These are phyloP conservation scores for Seira musarum DNA, from an alignment of 2,888 invertebrate genomes.

Conservation along the genomic window DNA sequence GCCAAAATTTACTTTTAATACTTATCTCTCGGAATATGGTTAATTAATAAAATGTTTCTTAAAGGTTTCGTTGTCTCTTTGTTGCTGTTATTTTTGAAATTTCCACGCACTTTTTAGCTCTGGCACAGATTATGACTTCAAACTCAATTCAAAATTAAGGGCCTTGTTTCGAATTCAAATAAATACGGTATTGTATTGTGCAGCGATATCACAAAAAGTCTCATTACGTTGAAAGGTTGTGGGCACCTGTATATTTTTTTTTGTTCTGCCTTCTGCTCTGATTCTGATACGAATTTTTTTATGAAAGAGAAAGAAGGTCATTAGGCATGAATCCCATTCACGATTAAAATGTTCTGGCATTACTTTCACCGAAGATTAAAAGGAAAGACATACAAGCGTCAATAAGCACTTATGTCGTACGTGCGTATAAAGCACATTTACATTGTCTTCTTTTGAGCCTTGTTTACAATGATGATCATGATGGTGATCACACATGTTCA, in stretches of 20 bases:
- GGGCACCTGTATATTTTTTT: background rate
- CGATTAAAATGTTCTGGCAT: background rate
- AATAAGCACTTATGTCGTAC: background rate
- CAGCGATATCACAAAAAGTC: background rate
- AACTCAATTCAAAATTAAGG: too few relatives aligned
- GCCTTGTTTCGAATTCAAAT: too few relatives aligned
- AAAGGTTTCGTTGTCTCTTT: background rate
- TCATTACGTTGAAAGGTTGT: conserved; percentile 1
- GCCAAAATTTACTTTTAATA: too few relatives aligned
- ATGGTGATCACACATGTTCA: background rate
- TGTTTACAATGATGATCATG: background rate
- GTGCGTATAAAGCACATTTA: too few relatives aligned
- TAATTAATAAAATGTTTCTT: too few relatives aligned
- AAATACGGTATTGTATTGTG: too few relatives aligned
- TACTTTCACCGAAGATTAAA: background rate
- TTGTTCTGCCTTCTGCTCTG: too few relatives aligned
- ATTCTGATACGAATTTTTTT: too few relatives aligned
- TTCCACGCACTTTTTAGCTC: too few relatives aligned
- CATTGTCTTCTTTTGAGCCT: background rate
- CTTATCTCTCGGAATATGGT: too few relatives aligned
- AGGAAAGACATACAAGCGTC: background rate
- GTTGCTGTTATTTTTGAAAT: background rate
- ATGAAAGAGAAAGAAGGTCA: background rate
- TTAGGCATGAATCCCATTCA: background rate
- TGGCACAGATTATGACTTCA: too few relatives aligned